Base-by-base conservation (phyloP, 2,888 invertebrate species). In the Andrena chrysosceles region DNA sequence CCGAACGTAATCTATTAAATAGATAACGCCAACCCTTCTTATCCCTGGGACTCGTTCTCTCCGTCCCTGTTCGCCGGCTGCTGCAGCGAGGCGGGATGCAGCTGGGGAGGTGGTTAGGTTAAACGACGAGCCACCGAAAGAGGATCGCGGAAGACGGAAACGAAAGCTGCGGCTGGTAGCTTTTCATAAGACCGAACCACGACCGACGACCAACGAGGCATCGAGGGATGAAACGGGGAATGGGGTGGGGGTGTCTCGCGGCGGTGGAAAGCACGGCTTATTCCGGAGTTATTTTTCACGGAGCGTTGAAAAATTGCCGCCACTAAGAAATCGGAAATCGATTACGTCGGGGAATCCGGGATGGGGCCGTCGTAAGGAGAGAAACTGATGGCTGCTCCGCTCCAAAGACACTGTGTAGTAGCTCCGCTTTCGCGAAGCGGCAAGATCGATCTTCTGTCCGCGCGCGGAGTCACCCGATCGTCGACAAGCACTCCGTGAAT, bases 281-380 rank as follows among this genome's bases (percentile, higher is more conserved):
- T 92, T 90, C 89, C 85, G 71, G 87, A 91, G 90, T 92, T 91
- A 92, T 93, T 93, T 92, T 92, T 92, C 91, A 90, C 86, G 79
- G 85, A 79, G 85, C 86, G 89, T 89, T 91, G 93, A 93, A 89
- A 92, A 92, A 92, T 93, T 90, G 89, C 89, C 87, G 87, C 88
- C 90, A 89, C 91, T 91, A 84, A 79, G 90, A 90, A 92, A 93
- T 93, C 91, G 92, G 89, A 93, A 92, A 93, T 93, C 92, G 92
- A 92, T 93, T 93, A 91, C 89, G 87, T 80, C 83, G 85, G 75
- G 69, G 81, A 84, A 85, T 84, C 78, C 85, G 68, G 79, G 76
- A 71, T 23, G 84, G 63, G 66, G 70, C 23, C 35, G 79, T 59
- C 56, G 69, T 81, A 79, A 86, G 81, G 72, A 77, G 78, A 70